Evolutionary conservation across 1,140 invertebrate genomes (phyloP).

Genomic region (Choristoneura fumiferana): DNA sequence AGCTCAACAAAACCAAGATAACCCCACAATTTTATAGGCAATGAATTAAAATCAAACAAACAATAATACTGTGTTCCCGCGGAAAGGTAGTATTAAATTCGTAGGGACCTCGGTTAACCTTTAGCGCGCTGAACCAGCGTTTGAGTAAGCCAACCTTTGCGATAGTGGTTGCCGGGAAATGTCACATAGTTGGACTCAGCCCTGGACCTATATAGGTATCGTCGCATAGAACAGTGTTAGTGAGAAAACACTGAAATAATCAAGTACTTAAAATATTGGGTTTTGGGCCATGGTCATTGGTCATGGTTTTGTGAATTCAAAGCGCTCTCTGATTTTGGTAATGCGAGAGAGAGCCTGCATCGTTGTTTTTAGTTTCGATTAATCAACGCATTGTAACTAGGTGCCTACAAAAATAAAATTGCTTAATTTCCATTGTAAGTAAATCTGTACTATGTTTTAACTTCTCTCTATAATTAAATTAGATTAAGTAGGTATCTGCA

Average conservation of each 20-base stretch:
- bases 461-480: no score
- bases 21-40: slow-evolving; percentile 11
- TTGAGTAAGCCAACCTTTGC: slow-evolving; percentile 61
- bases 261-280: no score
- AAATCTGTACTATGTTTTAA: no score
- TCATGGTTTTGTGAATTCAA: no score
- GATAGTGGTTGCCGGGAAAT: slow-evolving; percentile 68
- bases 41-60: slow-evolving; percentile 18
- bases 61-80: slow-evolving; percentile 11
- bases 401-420: no score
- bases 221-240: slow-evolving; percentile 30
- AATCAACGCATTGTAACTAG: no score
- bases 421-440: no score
- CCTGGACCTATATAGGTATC: slow-evolving; percentile 55
- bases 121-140: slow-evolving; percentile 48
- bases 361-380: no score
- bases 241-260: neutral
- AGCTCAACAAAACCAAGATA: neutral
- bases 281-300: no score
- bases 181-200: slow-evolving; percentile 72
- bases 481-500: no score
- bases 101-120: slow-evolving; percentile 53
- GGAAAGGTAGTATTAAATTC: slow-evolving; percentile 49
- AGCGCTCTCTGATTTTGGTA: no score
- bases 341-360: no score